phyloP scores from a whole-genome alignment of 1,140 invertebrate species.

The Bombyx mori region DNA sequence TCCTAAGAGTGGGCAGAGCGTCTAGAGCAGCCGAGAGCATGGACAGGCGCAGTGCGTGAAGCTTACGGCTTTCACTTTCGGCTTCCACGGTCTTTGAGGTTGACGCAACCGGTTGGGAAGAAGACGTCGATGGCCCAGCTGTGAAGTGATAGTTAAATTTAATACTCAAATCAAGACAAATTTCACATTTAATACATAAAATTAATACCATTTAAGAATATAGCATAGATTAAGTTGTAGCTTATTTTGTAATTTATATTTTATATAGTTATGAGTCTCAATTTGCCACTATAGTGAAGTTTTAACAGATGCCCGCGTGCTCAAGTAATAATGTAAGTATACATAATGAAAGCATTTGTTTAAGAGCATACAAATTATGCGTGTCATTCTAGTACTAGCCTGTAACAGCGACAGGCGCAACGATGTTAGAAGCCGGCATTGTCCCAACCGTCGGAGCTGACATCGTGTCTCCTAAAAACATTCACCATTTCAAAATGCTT shows the following conservation, averaged over 20 bases:
- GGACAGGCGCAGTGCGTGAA: slow-evolving; percentile 78
- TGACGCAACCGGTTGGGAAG: slow-evolving; percentile 39
- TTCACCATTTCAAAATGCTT: slow-evolving; percentile 6
- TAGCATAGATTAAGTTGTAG: background rate
- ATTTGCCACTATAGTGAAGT: too few species aligned
- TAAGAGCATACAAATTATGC: background rate
- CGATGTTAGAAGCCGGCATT: slow-evolving; percentile 32
- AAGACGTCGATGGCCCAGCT: slow-evolving; percentile 51
- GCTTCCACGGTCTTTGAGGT: slow-evolving; percentile 47
- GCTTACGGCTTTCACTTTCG: slow-evolving; percentile 52
- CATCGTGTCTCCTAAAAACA: slow-evolving; percentile 54
- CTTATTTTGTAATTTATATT: too few species aligned
- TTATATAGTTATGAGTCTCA: too few species aligned
- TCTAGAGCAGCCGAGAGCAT: slow-evolving; percentile 77
- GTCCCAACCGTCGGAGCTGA: slow-evolving; percentile 32
- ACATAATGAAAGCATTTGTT: too few species aligned
- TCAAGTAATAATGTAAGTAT: too few species aligned
- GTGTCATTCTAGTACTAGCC: slow-evolving; percentile 31
- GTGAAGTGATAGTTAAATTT: background rate
- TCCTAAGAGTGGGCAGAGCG: slow-evolving; percentile 74
- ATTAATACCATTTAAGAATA: background rate
- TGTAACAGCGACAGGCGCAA: slow-evolving; percentile 36
- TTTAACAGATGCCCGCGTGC: too few species aligned
- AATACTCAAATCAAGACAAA: background rate
- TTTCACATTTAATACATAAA: background rate